Evolutionary conservation across 2,888 invertebrate genomes (phyloP).

Genomic region (Chrysopilus asiliformis): DNA sequence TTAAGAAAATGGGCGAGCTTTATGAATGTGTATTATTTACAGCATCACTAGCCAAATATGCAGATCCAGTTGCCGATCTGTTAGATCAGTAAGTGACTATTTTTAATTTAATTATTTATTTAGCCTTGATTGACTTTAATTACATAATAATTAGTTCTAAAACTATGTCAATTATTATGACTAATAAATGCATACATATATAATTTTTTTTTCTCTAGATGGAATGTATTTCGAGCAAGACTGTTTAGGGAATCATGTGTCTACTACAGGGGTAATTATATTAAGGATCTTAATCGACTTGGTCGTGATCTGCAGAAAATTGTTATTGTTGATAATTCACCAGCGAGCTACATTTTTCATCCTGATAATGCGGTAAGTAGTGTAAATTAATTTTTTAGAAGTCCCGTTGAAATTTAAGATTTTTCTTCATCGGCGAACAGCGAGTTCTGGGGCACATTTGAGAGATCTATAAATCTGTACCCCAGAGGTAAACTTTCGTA

Average conservation of each 20-base stretch:
- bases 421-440: background rate
- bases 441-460: background rate
- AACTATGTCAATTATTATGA: background rate
- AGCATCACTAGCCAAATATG: constrained; percentile 98
- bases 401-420: background rate
- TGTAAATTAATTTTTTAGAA: background rate
- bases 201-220: constrained; percentile 46
- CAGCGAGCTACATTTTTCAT: constrained; percentile 99
- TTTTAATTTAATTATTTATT: background rate
- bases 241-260: constrained; percentile 99
- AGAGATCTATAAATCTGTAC: background rate
- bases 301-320: constrained; percentile 93
- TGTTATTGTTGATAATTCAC: constrained; percentile 98
- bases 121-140: too few species aligned
- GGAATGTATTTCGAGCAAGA: constrained; percentile 91
- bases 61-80: constrained; percentile 98
- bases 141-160: background rate
- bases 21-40: constrained; percentile 99
- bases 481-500: too few species aligned
- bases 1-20: constrained; percentile 93
- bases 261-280: constrained; percentile 99
- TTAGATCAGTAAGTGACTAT: constrained; percentile 54
- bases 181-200: too few species aligned
- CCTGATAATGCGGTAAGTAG: constrained; percentile 96
- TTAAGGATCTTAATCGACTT: constrained; percentile 96